Conservation (phyloP, 2,797 vertebrate genomes). For the Pantherophis vulpinus region DNA sequence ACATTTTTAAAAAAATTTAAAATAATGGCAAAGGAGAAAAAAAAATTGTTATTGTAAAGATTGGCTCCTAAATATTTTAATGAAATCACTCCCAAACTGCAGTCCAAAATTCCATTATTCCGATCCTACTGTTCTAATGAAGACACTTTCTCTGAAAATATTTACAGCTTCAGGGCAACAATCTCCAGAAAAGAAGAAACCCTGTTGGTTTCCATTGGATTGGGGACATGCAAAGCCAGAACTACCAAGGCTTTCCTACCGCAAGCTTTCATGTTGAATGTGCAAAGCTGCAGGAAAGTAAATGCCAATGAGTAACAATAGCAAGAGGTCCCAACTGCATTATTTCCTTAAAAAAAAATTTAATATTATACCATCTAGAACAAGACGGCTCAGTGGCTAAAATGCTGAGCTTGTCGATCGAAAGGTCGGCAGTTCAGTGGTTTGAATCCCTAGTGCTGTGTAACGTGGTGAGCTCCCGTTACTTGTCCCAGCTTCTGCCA, state of each 20-base stretch:
- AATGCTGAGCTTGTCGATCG: no score
- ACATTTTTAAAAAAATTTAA: not conserved
- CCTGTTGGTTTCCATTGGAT: not conserved
- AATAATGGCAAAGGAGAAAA: not conserved
- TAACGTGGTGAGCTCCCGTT: no score
- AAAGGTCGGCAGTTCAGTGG: no score
- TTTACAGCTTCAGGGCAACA: not conserved
- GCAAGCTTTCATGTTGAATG: not conserved
- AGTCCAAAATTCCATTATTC: not conserved
- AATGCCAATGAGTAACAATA: no score
- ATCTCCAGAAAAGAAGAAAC: no score
- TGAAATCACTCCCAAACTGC: not conserved
- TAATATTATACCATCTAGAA: no score
- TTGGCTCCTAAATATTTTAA: not conserved
- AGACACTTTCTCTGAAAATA: not conserved
- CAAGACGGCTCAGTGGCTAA: no score
- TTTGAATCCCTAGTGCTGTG: no score
- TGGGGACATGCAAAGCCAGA: not conserved
- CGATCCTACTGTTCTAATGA: not conserved
- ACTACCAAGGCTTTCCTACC: not conserved
- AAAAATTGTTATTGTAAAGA: not conserved
- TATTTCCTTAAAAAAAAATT: not conserved
- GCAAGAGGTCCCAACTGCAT: not conserved
- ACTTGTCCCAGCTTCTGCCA: no score
- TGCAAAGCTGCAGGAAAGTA: not conserved